Evolutionary conservation across 2,797 vertebrate genomes (phyloP), one percentile per base, ranked within the genome.

Genomic region (Erpetoichthys calabaricus): DNA sequence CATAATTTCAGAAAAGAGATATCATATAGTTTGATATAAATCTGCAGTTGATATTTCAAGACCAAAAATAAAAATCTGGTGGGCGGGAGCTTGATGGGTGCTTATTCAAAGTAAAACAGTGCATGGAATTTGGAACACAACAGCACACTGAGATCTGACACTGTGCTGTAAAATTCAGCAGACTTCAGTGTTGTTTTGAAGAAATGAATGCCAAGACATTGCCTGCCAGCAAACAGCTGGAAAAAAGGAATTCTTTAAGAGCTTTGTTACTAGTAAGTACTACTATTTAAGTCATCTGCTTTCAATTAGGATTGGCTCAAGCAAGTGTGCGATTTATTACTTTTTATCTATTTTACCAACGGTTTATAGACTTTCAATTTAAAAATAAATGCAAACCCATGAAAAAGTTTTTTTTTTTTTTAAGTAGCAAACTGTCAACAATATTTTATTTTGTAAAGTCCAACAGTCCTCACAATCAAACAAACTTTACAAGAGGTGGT

Each of bases 181-280:
- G 51, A 8, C 41, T 55, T 56, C 62, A 64, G 56, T 51, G 44
- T 56, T 7, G 41, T n/a, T 45, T 42, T 55, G 25, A 5, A 47
- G 54, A 55, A 59, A 60, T 56, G 42, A 51, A 57, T 63, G 54
- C 51, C 59, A 58, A 7, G 8, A 6, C 57, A 47, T 53, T 6
- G 8, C 25, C 46, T 47, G 44, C 56, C 59, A 56, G 46, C 45
- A 25, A 45, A 9, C 51, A 54, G 55, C 58, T 63, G 46, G 56
- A 41, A 46, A 42, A 45, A 58, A 42, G 8, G 45, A 42, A 57
- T 45, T 44, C 45, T 47, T 53, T 42, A 43, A 49, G 25, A 25
- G 25, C 25, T 44, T 55, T 42, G 46, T 57, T 55, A 57, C 42
- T 6, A 50, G 57, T 53, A 55, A 45, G 56, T 51, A 53, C 8